Conservation (phyloP, 2,888 invertebrate genomes). For the Ischnus inquisitorius region DNA sequence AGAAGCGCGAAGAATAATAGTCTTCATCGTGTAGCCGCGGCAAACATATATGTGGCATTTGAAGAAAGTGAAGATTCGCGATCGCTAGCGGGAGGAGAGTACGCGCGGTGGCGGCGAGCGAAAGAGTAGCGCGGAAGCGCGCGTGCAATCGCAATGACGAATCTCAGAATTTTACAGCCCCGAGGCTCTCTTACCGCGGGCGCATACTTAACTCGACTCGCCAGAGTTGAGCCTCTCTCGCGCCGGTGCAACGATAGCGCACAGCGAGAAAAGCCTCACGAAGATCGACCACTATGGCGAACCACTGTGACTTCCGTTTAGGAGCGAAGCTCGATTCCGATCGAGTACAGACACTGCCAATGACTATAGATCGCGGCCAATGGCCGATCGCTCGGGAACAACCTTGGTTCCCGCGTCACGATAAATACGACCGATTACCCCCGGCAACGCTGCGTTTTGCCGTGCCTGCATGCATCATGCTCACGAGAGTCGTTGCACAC, state of each 20-base stretch:
- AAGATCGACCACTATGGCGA: constrained; percentile 1
- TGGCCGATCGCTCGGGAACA: background rate
- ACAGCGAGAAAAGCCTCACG: background rate
- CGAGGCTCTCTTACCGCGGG: constrained; percentile 72
- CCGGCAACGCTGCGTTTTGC: constrained; percentile 34
- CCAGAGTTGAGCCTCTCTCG: constrained; percentile 53
- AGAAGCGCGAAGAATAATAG: constrained; percentile 30
- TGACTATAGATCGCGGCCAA: constrained; percentile 4
- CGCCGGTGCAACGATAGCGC: constrained; percentile 36
- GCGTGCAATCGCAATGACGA: constrained; percentile 79
- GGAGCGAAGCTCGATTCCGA: too few relatives aligned
- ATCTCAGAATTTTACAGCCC: constrained; percentile 74
- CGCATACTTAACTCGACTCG: constrained; percentile 74
- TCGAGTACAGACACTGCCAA: constrained; percentile 10
- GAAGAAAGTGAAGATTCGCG: constrained; percentile 44
- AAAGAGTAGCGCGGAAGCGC: constrained; percentile 48
- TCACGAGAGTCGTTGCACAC: constrained; percentile 44
- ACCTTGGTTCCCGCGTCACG: constrained; percentile 50
- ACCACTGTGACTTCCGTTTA: too few relatives aligned
- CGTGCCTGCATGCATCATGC: constrained; percentile 54
- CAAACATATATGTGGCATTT: constrained; percentile 13
- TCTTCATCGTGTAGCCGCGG: background rate
- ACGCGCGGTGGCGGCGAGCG: too few relatives aligned
- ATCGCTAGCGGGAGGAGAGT: too few relatives aligned
- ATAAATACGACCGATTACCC: constrained; percentile 62